Conservation (phyloP, 2,113 vertebrate species). For the Chelonoidis abingdonii region DNA sequence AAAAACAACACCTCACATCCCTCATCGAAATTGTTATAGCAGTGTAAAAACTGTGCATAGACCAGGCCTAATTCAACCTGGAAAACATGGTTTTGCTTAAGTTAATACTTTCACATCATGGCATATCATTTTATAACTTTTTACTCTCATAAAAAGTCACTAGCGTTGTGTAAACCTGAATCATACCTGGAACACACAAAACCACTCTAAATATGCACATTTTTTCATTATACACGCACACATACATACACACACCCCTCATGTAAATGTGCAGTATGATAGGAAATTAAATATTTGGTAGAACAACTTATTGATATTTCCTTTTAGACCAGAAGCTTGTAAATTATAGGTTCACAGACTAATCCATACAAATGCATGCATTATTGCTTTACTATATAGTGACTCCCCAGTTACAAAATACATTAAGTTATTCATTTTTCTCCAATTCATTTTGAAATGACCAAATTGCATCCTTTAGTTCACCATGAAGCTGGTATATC, state of each 20-base stretch:
- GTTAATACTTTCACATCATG: background rate
- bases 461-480: background rate
- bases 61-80: background rate
- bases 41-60: background rate
- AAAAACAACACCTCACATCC: background rate
- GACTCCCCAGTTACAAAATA: background rate
- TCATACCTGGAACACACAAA: background rate
- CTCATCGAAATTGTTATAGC: background rate
- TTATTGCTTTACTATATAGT: rapidly evolving
- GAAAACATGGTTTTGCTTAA: background rate
- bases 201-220: background rate
- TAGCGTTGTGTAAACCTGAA: background rate
- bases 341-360: background rate
- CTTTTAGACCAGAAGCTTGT: background rate
- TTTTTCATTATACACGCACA: background rate
- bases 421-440: background rate
- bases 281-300: background rate
- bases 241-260: background rate
- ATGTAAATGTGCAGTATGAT: background rate
- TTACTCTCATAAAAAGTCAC: background rate
- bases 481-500: constrained; percentile 26
- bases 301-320: background rate
- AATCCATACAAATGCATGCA: background rate
- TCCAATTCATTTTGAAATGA: background rate
- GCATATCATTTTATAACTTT: background rate